These are phyloP conservation scores for Venusia cambrica DNA, from an alignment of 2,888 invertebrate genomes.

Conservation along the genomic window DNA sequence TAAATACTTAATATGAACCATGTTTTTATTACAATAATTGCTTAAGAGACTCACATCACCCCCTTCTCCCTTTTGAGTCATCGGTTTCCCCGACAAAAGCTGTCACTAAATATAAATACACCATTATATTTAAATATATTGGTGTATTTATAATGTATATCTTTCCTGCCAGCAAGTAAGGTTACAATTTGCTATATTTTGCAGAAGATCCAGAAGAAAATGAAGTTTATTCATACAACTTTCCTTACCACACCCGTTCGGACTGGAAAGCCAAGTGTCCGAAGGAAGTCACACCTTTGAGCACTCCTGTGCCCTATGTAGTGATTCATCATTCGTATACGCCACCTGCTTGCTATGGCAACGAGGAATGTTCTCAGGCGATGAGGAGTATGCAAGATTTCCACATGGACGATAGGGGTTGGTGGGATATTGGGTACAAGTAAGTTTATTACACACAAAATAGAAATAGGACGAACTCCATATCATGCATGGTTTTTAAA, in stretches of 20 bases:
- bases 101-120: no score
- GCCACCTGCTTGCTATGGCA: slow-evolving; percentile 79
- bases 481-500: no score
- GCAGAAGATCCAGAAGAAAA: slow-evolving; percentile 39
- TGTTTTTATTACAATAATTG: no score
- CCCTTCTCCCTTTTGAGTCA: no score
- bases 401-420: slow-evolving; percentile 81
- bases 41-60: no score
- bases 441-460: no score
- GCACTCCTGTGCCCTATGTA: slow-evolving; percentile 83
- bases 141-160: no score
- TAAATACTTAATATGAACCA: no score
- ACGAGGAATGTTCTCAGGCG: slow-evolving; percentile 74
- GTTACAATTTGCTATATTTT: slow-evolving; percentile 2
- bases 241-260: slow-evolving; percentile 60
- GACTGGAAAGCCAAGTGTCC: slow-evolving; percentile 83
- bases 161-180: no score
- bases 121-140: no score
- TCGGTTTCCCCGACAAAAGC: no score
- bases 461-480: no score
- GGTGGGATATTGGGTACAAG: slow-evolving; percentile 85
- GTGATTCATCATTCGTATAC: slow-evolving; percentile 86
- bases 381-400: slow-evolving; percentile 84
- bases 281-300: slow-evolving; percentile 62
- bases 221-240: slow-evolving; percentile 51